Evolutionary conservation across 37 sponge, comb jelly and placozoan genomes (phyloP).

Genomic region (Geodia barretti): DNA sequence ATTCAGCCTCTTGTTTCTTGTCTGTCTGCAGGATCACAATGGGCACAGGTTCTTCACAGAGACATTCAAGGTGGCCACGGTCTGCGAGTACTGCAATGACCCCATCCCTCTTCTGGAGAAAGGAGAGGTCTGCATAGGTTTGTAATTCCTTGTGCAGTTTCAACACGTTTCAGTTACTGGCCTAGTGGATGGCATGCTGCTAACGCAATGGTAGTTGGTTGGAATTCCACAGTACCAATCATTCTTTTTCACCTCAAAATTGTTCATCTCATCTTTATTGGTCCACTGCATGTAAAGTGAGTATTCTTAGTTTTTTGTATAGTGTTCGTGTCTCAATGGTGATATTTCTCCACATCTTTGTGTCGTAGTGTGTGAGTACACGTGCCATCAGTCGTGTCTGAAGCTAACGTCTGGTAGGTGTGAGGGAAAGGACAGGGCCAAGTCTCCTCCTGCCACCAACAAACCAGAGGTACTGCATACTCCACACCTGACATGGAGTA

Average conservation of each 20-base stretch:
- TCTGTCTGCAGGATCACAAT: slow-evolving; percentile 49
- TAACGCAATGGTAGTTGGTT: background rate
- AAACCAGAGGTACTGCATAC: background rate
- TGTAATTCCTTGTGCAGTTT: no score
- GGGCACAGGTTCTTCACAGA: slow-evolving; percentile 73
- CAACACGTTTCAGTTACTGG: no score
- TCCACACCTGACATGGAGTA: no score
- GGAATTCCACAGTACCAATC: background rate
- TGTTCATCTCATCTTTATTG: no score
- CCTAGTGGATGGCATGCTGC: no score
- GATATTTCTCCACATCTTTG: background rate
- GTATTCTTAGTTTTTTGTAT: no score
- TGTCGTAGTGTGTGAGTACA: slow-evolving; percentile 63
- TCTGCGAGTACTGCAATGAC: slow-evolving; percentile 79
- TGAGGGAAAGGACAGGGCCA: slow-evolving; percentile 43
- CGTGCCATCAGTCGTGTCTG: slow-evolving; percentile 67
- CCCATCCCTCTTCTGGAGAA: slow-evolving; percentile 70
- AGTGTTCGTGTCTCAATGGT: no score
- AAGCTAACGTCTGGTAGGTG: slow-evolving; percentile 65
- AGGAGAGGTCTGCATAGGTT: slow-evolving; percentile 83
- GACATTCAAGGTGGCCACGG: slow-evolving; percentile 78
- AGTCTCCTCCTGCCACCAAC: background rate
- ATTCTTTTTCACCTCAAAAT: background rate
- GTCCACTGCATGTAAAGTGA: no score
- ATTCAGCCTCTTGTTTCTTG: background rate